Evolutionary conservation across 2,113 vertebrate genomes (phyloP), one percentile per base, ranked within the genome.

Genomic region (Paracanthobrama guichenoti): DNA sequence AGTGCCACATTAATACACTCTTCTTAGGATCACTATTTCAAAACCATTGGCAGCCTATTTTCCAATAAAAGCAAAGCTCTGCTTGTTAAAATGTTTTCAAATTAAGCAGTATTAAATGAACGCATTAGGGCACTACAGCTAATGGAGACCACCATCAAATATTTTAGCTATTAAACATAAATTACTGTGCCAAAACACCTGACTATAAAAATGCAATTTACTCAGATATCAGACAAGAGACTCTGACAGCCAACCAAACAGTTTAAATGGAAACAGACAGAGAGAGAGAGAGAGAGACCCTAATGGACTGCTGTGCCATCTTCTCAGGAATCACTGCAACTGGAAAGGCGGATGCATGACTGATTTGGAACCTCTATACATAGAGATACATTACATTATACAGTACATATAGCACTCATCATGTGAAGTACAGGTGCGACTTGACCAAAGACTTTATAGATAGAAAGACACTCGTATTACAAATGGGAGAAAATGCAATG

Each of bases 111-210:
- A 79, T 46, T 42, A 79, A 62, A 62, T 26, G 22, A 79, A 79
- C 14, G 0, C 76, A 78, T 78, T 78, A 42, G 75, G 22, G 53
- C 31, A 78, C 20, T n/a, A 22, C 11, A 26, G 76, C 57, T 79
- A 79, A 79, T 79, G 59, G 57, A 62, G 39, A 8, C n/a, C 76
- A 46, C 4, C 39, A 62, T 79, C 18, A 62, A 79, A 79, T 46
- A 62, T 46, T 46, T 26, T 20, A 79, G 76, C 39, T 13, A 79
- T 79, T 62, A 62, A 62, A 46, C 42, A 24, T 62, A 18, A 79
- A 79, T 62, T 20, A 79, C 62, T 46, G 22, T 79, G 76, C 76
- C 76, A 79, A 79, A 62, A 35, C 75, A 60, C 31, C 31, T 60
- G 53, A 59, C 53, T 9, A 39, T 42, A 60, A 59, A 39, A 42